Evolutionary conservation across 2,888 invertebrate genomes (phyloP).

Genomic region (Philhelius pedissequus): DNA sequence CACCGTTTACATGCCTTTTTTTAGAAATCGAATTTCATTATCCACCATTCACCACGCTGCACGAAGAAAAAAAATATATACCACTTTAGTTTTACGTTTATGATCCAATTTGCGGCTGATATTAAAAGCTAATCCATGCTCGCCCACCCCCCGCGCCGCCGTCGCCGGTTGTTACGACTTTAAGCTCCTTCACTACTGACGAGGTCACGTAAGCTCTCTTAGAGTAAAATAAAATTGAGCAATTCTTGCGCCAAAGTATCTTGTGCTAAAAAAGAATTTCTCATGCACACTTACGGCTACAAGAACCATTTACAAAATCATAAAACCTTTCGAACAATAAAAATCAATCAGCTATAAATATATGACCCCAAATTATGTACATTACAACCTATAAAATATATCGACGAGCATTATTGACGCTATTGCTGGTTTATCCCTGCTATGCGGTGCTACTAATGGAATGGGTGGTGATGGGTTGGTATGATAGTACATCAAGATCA

Average conservation of each 20-base stretch:
- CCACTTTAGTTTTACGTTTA: slow-evolving; percentile 54
- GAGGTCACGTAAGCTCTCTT: slow-evolving; percentile 54
- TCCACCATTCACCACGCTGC: not conserved
- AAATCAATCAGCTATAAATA: slow-evolving; percentile 73
- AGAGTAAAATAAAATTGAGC: slow-evolving; percentile 62
- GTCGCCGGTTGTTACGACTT: not conserved
- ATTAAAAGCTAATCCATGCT: slow-evolving; percentile 21
- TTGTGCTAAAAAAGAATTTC: not conserved
- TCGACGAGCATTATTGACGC: slow-evolving; percentile 59
- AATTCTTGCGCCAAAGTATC: slow-evolving; percentile 33
- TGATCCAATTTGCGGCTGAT: slow-evolving; percentile 41
- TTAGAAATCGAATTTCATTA: slow-evolving; percentile 11
- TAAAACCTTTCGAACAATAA: slow-evolving; percentile 68
- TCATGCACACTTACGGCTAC: not conserved
- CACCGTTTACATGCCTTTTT: too few species aligned
- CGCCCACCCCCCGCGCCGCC: too few species aligned
- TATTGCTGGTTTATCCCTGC: slow-evolving; percentile 16
- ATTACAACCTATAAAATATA: slow-evolving; percentile 53
- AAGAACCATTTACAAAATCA: slow-evolving; percentile 60
- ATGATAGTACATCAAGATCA: slow-evolving; percentile 24
- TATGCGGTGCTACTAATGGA: slow-evolving; percentile 36
- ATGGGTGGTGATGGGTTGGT: slow-evolving; percentile 41
- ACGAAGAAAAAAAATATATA: not conserved
- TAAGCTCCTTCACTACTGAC: slow-evolving; percentile 21
- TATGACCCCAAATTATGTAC: slow-evolving; percentile 70